A percentile compares a stretch with the other conserved stretches of the same genome.
phyloP scores from a whole-genome alignment of 2,888 invertebrate genomes.

The Lymantria dispar region DNA sequence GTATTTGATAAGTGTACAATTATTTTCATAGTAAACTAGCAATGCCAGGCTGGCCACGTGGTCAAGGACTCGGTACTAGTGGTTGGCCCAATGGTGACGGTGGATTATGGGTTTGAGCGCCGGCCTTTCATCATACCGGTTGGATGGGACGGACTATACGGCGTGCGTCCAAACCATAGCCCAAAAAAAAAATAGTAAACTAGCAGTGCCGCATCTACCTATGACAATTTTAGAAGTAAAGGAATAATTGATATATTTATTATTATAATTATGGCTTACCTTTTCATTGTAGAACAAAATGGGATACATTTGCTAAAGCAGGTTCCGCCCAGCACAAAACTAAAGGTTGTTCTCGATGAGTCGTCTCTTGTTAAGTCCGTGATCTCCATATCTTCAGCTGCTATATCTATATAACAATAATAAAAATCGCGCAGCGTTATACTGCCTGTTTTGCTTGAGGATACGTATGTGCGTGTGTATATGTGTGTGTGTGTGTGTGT shows the following conservation, averaged over 20 bases:
- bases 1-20: no score
- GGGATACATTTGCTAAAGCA: constrained; percentile 47
- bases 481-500: not conserved
- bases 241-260: not conserved
- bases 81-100: no score
- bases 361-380: not conserved
- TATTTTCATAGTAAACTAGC: no score
- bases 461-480: not conserved
- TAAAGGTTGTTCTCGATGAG: constrained; percentile 1
- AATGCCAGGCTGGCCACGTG: no score
- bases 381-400: constrained; percentile 6
- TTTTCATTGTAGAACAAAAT: constrained; percentile 16
- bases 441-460: not conserved
- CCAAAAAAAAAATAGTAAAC: no score
- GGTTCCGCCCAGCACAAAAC: constrained; percentile 40
- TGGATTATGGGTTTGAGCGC: no score
- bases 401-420: constrained; percentile 4
- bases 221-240: no score
- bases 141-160: no score
- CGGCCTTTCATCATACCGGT: no score
- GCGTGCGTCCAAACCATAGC: no score
- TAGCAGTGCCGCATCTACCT: no score
- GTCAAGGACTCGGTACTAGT: no score
- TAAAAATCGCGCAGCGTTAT: constrained; percentile 28
- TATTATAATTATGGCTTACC: constrained; percentile 37